phyloP scores from a whole-genome alignment of 1,140 invertebrate species.

The Agrypnia vestita region DNA sequence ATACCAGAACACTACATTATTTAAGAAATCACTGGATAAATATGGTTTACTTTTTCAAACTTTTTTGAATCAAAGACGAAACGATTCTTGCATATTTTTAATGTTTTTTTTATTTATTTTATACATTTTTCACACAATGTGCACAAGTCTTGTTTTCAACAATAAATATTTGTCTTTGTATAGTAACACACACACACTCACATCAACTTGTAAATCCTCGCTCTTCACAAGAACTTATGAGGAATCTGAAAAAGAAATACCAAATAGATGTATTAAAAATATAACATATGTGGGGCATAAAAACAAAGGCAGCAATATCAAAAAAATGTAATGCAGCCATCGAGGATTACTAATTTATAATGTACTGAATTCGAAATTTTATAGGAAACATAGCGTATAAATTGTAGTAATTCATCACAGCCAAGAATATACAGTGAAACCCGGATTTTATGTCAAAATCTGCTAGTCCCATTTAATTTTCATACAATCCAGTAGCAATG shows the following conservation, averaged over 20 bases:
- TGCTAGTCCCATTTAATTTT: no score
- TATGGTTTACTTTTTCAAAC: constrained; percentile 48
- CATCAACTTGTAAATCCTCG: no score
- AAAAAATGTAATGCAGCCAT: no score
- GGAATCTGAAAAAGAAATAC: constrained; percentile 2
- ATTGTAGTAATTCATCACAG: no score
- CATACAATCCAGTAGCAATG: no score
- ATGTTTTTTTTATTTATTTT: constrained; percentile 32
- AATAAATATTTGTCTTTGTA: constrained; percentile 21
- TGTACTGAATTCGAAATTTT: no score
- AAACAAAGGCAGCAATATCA: no score
- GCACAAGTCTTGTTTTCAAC: constrained; percentile 14
- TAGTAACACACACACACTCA: neutral
- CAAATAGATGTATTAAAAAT: neutral
- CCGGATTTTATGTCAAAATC: no score
- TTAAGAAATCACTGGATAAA: constrained; percentile 36
- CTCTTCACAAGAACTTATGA: neutral
- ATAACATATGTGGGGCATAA: neutral
- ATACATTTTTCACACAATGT: constrained; percentile 24
- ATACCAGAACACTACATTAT: constrained; percentile 46
- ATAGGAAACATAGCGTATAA: no score
- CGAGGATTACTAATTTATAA: no score
- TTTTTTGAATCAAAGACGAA: constrained; percentile 54
- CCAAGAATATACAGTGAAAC: no score
- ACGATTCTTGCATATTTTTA: constrained; percentile 39